Conservation (phyloP, 2,888 invertebrate species). For the Standfussiana lucernea region DNA sequence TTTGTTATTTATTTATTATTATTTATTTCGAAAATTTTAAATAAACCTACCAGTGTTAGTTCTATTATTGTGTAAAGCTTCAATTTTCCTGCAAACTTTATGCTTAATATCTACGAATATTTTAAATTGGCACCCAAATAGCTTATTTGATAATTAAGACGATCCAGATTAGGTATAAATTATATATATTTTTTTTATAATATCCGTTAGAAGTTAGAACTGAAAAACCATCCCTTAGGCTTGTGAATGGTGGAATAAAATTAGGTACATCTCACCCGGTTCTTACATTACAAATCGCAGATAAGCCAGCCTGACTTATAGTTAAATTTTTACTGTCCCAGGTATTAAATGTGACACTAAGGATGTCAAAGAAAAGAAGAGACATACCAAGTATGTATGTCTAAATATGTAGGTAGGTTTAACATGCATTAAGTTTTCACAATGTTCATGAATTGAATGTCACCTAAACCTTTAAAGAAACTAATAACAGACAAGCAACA, state of each 20-base stretch:
- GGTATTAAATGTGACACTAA: background rate
- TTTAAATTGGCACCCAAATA: background rate
- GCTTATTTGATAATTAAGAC: background rate
- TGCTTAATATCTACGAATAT: background rate
- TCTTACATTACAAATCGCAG: background rate
- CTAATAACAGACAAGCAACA: slow-evolving; percentile 7
- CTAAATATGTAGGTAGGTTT: background rate
- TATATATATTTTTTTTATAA: no score
- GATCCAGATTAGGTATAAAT: background rate
- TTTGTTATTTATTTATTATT: no score
- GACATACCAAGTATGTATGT: background rate
- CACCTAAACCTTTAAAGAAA: background rate
- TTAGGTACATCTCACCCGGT: background rate
- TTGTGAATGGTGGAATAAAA: background rate
- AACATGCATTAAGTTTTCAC: background rate
- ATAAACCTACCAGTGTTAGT: no score
- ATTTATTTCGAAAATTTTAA: no score
- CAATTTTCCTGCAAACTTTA: background rate
- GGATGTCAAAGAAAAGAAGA: background rate
- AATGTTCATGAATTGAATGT: slow-evolving; percentile 1
- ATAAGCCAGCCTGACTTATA: no score
- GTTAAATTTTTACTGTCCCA: background rate
- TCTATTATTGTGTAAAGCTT: background rate
- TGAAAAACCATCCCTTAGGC: background rate
- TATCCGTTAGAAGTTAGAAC: background rate